Base-by-base conservation (phyloP, 2,797 vertebrate species). In the Psittacula derbiana region DNA sequence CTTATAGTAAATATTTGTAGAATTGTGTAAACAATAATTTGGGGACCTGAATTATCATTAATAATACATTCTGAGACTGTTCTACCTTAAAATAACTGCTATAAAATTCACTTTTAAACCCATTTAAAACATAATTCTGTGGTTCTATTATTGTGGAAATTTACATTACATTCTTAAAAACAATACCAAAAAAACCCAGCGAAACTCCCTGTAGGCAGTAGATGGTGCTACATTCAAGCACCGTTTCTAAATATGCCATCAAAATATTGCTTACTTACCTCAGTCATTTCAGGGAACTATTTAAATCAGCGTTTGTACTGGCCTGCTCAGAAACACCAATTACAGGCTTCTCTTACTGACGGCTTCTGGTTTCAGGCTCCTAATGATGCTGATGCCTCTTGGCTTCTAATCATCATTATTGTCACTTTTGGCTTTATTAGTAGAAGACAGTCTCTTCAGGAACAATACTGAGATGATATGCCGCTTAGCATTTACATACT, bases 211-310 rank as follows among this genome's bases (percentile, higher is more conserved):
- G 28, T 18, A 43, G 41, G 93, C 97, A 96, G 93, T 24, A 97
- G 97, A 94, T 97, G 97, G 97, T 79, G 96, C 93, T 94, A 66
- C 5, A 10, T 72, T 80, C 92, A 95, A 97, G 57, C 47, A 88
- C 21, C 43, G 76, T 38, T 80, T 75, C 75, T 72, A 25, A 87
- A 58, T 30, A 52, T 0, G 3, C 36, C 40, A 21, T 57, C 58
- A 40, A 60, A 57, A 60, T 46, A 16, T 67, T 52, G 57, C 70
- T 81, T 55, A 4, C 47, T 78, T 43, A 27, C 13, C 81, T 86
- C 49, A 74, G 5, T 78, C 2, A 17, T 61, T 81, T 78, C 49
- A 44, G 33, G 16, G 62, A 75, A 44, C 38, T 58, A 19, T 19
- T 60, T 47, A 46, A 86, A 80, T 81, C 6, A 90, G 8, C 60